Percentiles rank a stretch among this genome's conserved stretches.
phyloP scores from a whole-genome alignment of 2,888 invertebrate genomes.

The Sinohyriopsis cumingii region DNA sequence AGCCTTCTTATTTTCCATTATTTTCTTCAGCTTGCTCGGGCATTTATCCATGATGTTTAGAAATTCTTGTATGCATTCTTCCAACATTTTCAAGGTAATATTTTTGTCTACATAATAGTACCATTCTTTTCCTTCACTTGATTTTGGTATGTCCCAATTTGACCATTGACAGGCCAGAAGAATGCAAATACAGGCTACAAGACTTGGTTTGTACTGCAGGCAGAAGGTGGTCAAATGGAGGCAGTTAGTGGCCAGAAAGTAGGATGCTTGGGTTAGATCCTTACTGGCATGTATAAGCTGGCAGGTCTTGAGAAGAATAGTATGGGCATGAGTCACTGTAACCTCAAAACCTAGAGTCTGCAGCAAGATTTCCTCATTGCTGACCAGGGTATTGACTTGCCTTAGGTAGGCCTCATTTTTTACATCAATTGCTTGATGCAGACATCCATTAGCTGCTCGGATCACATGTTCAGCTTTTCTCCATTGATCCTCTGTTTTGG shows the following conservation, averaged over 20 bases:
- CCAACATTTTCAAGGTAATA: too few species aligned
- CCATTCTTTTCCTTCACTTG: conserved; percentile 95
- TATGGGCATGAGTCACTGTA: too few species aligned
- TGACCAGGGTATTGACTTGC: conserved; percentile 93
- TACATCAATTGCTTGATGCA: conserved; percentile 81
- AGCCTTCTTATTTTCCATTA: too few species aligned
- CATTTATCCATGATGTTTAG: too few species aligned
- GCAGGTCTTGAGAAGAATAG: too few species aligned
- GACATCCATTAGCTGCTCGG: conserved; percentile 90
- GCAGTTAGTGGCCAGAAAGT: conserved; percentile 68
- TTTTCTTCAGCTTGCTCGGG: too few species aligned
- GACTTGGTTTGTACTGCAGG: conserved; percentile 94
- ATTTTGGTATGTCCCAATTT: conserved; percentile 96
- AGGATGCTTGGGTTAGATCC: too few species aligned
- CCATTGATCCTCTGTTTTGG: conserved; percentile 99
- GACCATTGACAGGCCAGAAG: conserved; percentile 98
- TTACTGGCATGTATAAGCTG: too few species aligned
- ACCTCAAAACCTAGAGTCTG: conserved; percentile 79
- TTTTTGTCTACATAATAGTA: conserved; percentile 89
- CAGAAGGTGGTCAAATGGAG: conserved; percentile 98
- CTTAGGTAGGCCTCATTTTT: conserved; percentile 84
- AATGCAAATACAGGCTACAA: conserved; percentile 98
- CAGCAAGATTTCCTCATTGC: conserved; percentile 95
- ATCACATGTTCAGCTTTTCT: conserved; percentile 98
- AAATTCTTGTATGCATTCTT: too few species aligned